Percentiles rank a stretch among this genome's conserved stretches.
Conservation (phyloP, 2,888 invertebrate species). For the Polydrusus tereticollis region DNA sequence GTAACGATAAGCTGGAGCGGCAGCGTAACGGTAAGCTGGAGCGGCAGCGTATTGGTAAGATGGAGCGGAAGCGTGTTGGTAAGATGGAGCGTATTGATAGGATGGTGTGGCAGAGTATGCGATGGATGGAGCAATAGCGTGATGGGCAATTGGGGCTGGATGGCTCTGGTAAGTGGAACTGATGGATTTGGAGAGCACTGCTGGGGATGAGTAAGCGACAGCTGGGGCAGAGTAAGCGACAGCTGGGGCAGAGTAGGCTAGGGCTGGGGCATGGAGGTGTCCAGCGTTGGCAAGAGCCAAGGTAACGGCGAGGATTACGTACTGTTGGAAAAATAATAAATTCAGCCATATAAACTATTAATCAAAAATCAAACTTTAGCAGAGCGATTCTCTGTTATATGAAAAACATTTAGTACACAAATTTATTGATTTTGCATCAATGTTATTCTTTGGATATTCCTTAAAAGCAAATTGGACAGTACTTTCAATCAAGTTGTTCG, state of each 20-base stretch:
- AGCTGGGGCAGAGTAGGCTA: conserved; percentile 54
- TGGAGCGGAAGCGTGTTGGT: conserved; percentile 42
- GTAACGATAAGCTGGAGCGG: background rate
- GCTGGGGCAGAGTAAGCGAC: conserved; percentile 17
- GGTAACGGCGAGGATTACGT: conserved; percentile 71
- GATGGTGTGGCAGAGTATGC: conserved; percentile 41
- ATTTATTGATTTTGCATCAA: no score
- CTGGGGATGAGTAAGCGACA: conserved; percentile 49
- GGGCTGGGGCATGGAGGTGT: conserved; percentile 60
- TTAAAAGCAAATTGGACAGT: no score
- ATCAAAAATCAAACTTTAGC: no score
- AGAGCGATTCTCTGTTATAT: no score
- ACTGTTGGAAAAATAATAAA: conserved; percentile 58
- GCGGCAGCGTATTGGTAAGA: conserved; percentile 46
- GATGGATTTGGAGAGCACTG: background rate
- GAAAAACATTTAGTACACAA: no score
- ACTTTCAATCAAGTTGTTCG: no score
- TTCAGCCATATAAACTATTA: background rate
- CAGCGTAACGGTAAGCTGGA: conserved; percentile 1
- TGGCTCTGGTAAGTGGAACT: no score
- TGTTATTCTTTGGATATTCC: no score
- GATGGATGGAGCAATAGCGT: conserved; percentile 47
- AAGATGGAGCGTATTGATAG: conserved; percentile 59
- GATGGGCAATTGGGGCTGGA: conserved; percentile 46
- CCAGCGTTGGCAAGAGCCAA: conserved; percentile 75